Base-by-base conservation (phyloP, 2,113 vertebrate species). In the Fulica atra region DNA sequence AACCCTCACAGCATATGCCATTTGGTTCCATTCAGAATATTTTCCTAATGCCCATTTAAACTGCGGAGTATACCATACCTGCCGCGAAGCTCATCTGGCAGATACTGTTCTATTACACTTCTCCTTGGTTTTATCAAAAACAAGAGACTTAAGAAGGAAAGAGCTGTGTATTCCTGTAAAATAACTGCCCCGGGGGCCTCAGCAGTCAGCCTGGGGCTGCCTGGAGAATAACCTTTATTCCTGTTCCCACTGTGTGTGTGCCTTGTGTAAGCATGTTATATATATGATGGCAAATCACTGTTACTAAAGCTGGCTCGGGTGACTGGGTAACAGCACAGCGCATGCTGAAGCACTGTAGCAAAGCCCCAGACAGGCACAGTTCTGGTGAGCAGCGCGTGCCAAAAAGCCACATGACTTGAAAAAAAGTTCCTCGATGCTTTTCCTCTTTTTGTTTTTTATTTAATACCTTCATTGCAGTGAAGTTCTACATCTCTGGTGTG, bases 11-110 rank as follows among this genome's bases (percentile, higher is more conserved):
- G 77, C 33, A 70, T 83, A 74, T 86, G 83, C 42, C 42, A 46
- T 88, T 94, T 93, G 84, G 40, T 86, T 88, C 92, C 35, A 23
- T 89, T 89, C 33, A 57, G 53, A 76, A 65, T 26, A 72, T 89
- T 86, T 91, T 86, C 53, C 48, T 84, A n/a, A 64, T 48, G 42
- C 36, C 93, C 33, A 26, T 70, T 86, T 88, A 33, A 68, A 56
- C 46, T 66, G 25, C 56, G 36, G 72, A 59, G n/a, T 10, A 13
- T 81, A 36, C 38, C 38, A 28, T 82, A 70, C 28, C 9, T 64
- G 26, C 19, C 53, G 38, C 14, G 29, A 73, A 54, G 35, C 28
- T 54, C 40, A 50, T 85, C 28, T 80, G 33, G 28, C 42, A 79
- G n/a, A 61, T 60, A 38, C 23, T 64, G 21, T 71, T 38, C 38